phyloP scores from a whole-genome alignment of 2,113 vertebrate genomes.

The Scomber scombrus region DNA sequence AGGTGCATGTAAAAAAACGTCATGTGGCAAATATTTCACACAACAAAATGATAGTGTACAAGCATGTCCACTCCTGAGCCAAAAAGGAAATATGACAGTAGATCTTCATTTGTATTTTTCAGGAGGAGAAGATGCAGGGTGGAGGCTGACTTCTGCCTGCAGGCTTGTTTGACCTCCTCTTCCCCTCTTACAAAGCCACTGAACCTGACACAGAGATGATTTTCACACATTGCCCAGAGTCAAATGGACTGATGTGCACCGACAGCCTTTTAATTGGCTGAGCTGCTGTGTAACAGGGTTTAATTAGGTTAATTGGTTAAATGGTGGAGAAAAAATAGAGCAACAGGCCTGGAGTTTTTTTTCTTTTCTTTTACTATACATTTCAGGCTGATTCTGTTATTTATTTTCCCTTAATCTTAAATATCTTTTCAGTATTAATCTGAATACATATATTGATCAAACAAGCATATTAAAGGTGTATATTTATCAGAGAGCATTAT shows the following conservation, averaged over 20 bases:
- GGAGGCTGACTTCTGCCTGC: constrained; percentile 45
- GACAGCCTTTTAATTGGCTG: constrained; percentile 40
- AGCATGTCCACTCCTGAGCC: background rate
- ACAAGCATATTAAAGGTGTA: too few species aligned
- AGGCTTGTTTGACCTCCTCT: constrained; percentile 59
- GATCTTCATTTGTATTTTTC: background rate
- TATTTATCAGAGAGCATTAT: too few species aligned
- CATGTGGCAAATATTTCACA: background rate
- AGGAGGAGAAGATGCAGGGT: constrained; percentile 9
- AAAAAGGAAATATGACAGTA: background rate
- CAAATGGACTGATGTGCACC: constrained; percentile 40
- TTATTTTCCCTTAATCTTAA: background rate
- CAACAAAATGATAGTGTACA: background rate
- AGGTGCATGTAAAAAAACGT: background rate
- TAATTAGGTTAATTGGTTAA: constrained; percentile 40
- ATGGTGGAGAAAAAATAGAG: background rate
- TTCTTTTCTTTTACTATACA: too few species aligned
- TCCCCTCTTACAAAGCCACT: constrained; percentile 26
- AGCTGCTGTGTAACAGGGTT: constrained; percentile 18
- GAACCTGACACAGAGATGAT: constrained; percentile 52
- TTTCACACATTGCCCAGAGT: constrained; percentile 32
- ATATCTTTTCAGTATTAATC: background rate
- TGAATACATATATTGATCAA: too few species aligned
- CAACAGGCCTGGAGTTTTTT: background rate
- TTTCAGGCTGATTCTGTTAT: background rate